phyloP scores from a whole-genome alignment of 2,797 vertebrate genomes.

The Tarsius wallacei region DNA sequence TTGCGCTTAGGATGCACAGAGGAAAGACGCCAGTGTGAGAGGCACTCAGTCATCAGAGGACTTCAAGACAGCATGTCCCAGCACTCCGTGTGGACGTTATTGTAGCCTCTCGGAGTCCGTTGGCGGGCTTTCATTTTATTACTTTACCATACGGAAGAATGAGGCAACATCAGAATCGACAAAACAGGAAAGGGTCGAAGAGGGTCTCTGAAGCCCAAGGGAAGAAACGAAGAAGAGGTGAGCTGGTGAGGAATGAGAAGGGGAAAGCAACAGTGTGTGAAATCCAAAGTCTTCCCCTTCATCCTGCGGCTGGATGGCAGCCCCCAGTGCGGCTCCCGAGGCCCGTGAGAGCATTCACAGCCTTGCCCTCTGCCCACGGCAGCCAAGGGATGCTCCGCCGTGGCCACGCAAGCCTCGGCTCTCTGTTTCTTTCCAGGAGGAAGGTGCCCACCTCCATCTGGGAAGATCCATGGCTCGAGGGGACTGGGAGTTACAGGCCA shows the following conservation, averaged over 20 bases:
- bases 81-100: slow-evolving; percentile 31
- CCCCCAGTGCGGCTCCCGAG: background rate
- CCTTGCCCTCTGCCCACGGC: background rate
- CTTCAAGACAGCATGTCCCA: slow-evolving; percentile 19
- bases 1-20: background rate
- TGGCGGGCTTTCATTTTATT: slow-evolving; percentile 47
- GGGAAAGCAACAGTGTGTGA: background rate
- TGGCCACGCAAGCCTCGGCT: background rate
- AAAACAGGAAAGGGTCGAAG: slow-evolving; percentile 34
- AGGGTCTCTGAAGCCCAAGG: background rate
- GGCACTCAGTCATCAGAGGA: background rate
- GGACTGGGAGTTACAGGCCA: background rate
- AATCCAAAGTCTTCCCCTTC: background rate
- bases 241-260: background rate
- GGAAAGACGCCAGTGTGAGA: background rate
- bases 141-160: slow-evolving; percentile 49
- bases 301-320: background rate
- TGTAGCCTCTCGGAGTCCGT: background rate
- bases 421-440: background rate
- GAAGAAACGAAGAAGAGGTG: slow-evolving; percentile 1
- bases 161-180: slow-evolving; percentile 4
- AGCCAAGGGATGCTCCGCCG: background rate
- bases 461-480: background rate
- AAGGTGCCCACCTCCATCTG: background rate
- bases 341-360: background rate